Percentiles rank a stretch among this genome's conserved stretches.
These are phyloP conservation scores for Phylloscopus trochiloides DNA, from an alignment of 2,113 vertebrate species.

Conservation along the genomic window DNA sequence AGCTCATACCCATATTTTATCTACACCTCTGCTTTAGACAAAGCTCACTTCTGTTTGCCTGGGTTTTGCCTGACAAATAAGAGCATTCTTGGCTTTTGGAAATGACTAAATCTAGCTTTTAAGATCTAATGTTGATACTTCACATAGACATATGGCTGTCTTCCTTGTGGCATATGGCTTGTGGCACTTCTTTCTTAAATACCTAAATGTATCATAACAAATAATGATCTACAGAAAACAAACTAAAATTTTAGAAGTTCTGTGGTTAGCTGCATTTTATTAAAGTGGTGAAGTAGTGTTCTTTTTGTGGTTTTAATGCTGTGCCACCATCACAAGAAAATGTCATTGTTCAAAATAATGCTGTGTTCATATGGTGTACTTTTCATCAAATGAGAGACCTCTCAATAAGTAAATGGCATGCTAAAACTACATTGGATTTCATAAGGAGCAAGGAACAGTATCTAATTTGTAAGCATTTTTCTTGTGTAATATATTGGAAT, in stretches of 20 bases:
- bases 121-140: background rate
- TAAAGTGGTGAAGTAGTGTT: background rate
- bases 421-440: background rate
- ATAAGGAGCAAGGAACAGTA: background rate
- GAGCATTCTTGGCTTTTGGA: background rate
- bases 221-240: background rate
- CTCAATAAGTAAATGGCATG: background rate
- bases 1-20: background rate
- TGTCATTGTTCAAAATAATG: background rate
- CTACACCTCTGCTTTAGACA: background rate
- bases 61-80: background rate
- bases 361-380: background rate
- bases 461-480: background rate
- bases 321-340: background rate
- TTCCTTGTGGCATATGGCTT: conserved; percentile 16
- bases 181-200: background rate
- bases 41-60: background rate
- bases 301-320: background rate
- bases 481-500: background rate
- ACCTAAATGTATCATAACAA: background rate
- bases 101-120: background rate
- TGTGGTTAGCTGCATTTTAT: background rate
- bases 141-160: background rate
- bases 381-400: background rate
- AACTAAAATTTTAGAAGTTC: background rate